phyloP scores from a whole-genome alignment of 2,888 invertebrate species.

The Acronicta aceris region DNA sequence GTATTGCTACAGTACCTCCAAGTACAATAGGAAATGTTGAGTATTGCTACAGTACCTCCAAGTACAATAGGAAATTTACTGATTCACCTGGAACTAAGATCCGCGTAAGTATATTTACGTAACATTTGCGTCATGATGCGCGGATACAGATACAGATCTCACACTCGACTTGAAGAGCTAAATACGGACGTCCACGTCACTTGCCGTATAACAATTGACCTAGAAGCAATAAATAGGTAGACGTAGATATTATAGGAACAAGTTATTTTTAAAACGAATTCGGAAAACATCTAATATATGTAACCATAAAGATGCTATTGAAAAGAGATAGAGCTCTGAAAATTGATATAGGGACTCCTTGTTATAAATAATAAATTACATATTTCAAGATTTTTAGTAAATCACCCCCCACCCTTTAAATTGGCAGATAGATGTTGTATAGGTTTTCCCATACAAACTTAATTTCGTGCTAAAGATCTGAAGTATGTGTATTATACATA shows the following conservation, averaged over 20 bases:
- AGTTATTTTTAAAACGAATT: constrained; percentile 11
- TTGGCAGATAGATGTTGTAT: too few relatives aligned
- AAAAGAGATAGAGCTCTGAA: too few relatives aligned
- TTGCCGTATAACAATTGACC: constrained; percentile 42
- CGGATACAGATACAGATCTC: constrained; percentile 20
- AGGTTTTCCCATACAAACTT: too few relatives aligned
- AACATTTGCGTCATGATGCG: constrained; percentile 35
- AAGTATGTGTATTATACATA: too few relatives aligned
- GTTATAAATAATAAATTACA: too few relatives aligned
- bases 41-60: too few relatives aligned
- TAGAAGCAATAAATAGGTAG: constrained; percentile 33
- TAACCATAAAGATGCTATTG: neutral
- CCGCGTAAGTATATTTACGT: neutral
- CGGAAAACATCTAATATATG: constrained; percentile 2
- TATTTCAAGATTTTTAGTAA: too few relatives aligned
- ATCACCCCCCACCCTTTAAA: too few relatives aligned
- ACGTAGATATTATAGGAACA: constrained; percentile 12
- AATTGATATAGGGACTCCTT: too few relatives aligned
- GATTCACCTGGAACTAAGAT: constrained; percentile 5
- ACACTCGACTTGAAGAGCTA: constrained; percentile 30
- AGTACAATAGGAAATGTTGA: neutral
- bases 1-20: too few relatives aligned
- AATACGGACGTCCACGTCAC: constrained; percentile 39
- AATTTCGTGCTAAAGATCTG: too few relatives aligned
- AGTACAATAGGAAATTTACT: constrained; percentile 5